Conservation (phyloP, 2,888 invertebrate species). For the Vanessa cardui region DNA sequence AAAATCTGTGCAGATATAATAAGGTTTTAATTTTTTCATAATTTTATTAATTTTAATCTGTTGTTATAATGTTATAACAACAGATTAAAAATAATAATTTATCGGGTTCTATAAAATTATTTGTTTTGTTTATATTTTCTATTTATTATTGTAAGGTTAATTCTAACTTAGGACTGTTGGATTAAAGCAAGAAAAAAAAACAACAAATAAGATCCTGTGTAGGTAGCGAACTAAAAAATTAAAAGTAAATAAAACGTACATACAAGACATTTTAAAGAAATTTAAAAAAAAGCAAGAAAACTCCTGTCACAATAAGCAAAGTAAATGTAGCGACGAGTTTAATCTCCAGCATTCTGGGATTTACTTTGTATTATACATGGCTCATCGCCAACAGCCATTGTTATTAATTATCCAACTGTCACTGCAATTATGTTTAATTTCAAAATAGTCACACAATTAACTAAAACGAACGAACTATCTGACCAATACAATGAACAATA, state of each 20-base stretch:
- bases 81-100: no score
- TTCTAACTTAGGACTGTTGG: no score
- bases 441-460: background rate
- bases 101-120: no score
- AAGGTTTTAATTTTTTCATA: no score
- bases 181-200: no score
- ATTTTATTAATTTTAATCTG: no score
- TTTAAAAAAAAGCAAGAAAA: background rate
- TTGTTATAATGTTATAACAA: no score
- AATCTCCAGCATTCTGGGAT: constrained; percentile 6
- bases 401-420: constrained; percentile 8
- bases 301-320: constrained; percentile 7
- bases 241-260: background rate
- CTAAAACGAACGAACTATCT: background rate
- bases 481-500: no score
- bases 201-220: no score
- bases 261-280: background rate
- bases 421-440: background rate
- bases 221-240: background rate
- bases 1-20: background rate
- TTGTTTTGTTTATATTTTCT: no score
- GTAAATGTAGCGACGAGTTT: constrained; percentile 6
- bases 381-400: constrained; percentile 4
- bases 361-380: constrained; percentile 1
- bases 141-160: no score